These are phyloP conservation scores for Caradrina kadenii DNA, from an alignment of 2,888 invertebrate species.

Conservation along the genomic window DNA sequence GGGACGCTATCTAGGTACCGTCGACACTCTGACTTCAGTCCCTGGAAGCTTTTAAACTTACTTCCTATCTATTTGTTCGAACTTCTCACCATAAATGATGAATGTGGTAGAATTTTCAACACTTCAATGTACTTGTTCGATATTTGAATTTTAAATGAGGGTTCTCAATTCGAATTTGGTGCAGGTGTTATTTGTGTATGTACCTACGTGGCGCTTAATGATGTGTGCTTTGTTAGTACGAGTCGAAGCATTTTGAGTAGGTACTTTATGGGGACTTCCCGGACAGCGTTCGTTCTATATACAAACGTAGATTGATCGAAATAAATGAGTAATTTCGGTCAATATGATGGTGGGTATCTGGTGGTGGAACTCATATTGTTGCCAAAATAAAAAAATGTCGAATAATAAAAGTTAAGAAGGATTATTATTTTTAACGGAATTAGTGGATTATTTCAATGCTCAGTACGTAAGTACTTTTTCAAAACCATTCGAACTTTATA, in stretches of 20 bases:
- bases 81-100: constrained; percentile 60
- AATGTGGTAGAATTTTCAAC: constrained; percentile 65
- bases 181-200: constrained; percentile 45
- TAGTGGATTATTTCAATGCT: too few species aligned
- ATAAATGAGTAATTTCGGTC: too few species aligned
- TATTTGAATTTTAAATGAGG: constrained; percentile 80
- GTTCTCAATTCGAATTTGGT: constrained; percentile 53
- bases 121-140: constrained; percentile 71
- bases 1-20: constrained; percentile 28
- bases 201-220: constrained; percentile 6
- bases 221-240: constrained; percentile 27
- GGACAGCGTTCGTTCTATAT: too few species aligned
- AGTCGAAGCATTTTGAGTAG: constrained; percentile 16
- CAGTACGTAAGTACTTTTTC: too few species aligned
- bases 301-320: too few species aligned
- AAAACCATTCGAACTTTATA: too few species aligned
- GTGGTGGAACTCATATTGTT: too few species aligned
- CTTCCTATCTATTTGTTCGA: constrained; percentile 64
- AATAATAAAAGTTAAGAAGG: too few species aligned
- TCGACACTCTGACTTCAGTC: constrained; percentile 41
- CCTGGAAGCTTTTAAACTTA: constrained; percentile 61
- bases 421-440: too few species aligned
- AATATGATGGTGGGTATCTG: too few species aligned
- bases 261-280: too few species aligned
- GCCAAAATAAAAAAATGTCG: too few species aligned